Percentiles rank a stretch among this genome's conserved stretches.
phyloP scores from a whole-genome alignment of 2,797 vertebrate species.

The Pseudochirops cupreus region DNA sequence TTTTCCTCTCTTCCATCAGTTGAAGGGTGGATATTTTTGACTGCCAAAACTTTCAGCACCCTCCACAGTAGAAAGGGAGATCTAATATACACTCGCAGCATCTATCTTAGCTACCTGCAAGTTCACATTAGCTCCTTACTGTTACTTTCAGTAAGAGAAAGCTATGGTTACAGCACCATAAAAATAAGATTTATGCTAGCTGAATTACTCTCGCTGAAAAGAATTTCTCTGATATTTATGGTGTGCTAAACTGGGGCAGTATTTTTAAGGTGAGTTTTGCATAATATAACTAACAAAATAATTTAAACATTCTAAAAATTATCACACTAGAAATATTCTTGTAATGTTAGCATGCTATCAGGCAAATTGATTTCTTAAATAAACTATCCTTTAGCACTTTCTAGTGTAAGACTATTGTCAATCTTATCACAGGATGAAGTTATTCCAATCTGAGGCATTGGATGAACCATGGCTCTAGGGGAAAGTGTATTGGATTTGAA shows the following conservation, averaged over 20 bases:
- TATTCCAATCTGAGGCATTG: not conserved
- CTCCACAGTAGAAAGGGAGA: conserved; percentile 28
- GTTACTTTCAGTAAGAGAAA: conserved; percentile 71
- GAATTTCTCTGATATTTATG: conserved; percentile 59
- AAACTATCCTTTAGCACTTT: conserved; percentile 8
- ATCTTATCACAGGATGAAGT: not conserved
- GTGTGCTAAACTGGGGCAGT: conserved; percentile 58
- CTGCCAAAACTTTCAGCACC: not conserved
- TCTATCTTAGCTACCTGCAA: conserved; percentile 52
- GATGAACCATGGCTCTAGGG: not conserved
- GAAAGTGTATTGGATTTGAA: not conserved
- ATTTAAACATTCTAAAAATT: conserved; percentile 14
- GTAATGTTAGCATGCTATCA: not conserved
- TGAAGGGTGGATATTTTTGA: conserved; percentile 34
- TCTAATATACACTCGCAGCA: not conserved
- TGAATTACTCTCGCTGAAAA: conserved; percentile 64
- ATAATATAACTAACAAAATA: not conserved
- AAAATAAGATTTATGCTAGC: conserved; percentile 75
- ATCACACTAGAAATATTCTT: not conserved
- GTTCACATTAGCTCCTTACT: conserved; percentile 66
- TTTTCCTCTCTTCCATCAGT: not conserved
- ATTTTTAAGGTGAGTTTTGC: not conserved
- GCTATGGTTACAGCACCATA: conserved; percentile 40
- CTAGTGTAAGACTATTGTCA: not conserved
- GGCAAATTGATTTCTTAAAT: conserved; percentile 26